phyloP scores from a whole-genome alignment of 1,140 invertebrate species.

The Drosophila nasuta region DNA sequence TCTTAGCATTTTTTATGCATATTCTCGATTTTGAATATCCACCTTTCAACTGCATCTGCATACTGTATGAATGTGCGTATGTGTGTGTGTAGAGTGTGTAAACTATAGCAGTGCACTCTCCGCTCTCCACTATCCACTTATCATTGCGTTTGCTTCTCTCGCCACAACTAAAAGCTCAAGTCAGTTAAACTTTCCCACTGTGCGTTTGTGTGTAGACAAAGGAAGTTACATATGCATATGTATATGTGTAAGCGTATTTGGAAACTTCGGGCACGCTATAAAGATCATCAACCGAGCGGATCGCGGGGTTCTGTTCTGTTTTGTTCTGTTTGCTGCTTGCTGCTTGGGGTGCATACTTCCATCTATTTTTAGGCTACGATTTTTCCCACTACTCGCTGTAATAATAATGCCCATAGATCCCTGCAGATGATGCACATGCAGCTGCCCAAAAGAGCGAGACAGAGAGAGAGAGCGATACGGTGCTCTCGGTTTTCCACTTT shows the following conservation, averaged over 20 bases:
- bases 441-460: constrained; percentile 16
- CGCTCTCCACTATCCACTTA: not conserved
- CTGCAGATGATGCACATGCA: constrained; percentile 22
- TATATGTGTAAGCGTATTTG: not conserved
- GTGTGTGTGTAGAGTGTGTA: not conserved
- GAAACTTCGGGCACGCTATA: constrained; percentile 13
- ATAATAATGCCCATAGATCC: constrained; percentile 55
- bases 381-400: constrained; percentile 72
- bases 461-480: not conserved
- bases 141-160: not conserved
- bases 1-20: constrained; percentile 49
- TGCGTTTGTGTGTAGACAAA: not conserved
- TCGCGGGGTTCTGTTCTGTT: constrained; percentile 8
- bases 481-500: constrained; percentile 7
- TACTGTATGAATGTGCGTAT: not conserved
- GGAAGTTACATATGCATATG: not conserved
- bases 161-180: not conserved
- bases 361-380: constrained; percentile 78
- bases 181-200: not conserved
- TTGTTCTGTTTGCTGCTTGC: not conserved
- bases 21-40: constrained; percentile 35
- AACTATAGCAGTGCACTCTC: constrained; percentile 1
- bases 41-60: constrained; percentile 40
- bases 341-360: constrained; percentile 48
- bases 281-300: constrained; percentile 41